Base-by-base conservation (phyloP, 2,797 vertebrate species). In the Glossophaga mutica region DNA sequence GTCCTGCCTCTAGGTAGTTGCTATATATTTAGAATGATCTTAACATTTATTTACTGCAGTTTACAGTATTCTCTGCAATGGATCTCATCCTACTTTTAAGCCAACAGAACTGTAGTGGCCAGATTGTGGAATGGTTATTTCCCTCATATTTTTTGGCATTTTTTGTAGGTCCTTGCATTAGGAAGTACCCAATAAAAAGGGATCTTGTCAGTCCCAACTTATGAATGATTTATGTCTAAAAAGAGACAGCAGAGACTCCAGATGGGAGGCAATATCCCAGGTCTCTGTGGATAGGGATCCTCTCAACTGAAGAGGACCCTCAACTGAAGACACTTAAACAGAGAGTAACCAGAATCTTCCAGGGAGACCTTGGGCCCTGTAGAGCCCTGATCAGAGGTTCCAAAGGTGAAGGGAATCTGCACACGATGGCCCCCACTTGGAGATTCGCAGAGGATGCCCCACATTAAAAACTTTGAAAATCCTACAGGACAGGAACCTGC, bases 21-120 rank as follows among this genome's bases (percentile, higher is more conserved):
- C 19, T 44, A n/a, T 67, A 39, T 50, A 67, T 67, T 79, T 76
- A 11, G 73, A 89, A 95, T 70, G 91, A 70, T 46, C 85, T 79
- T 85, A n/a, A n/a, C 88, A 52, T 29, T 2, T 55, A 46, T 46
- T 74, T 87, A 71, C 34, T 52, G 7, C 50, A 68, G 48, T 19
- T 73, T 48, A 65, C 42, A 22, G 9, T 88, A 68, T 57, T 87
- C 65, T 93, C 67, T 46, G 48, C 42, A 85, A 46, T 87, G n/a
- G 29, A 68, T 78, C 55, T 42, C 83, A 55, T 79, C 32, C 18
- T 86, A 48, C n/a, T 82, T 94, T 87, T 87, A 84, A 95, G 19
- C 14, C 24, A 52, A 50, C 39, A 91, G 70, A 65, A 87, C 0
- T 32, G 19, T 89, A 52, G 26, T 78, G 37, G 55, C 29, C 7